Evolutionary conservation across 2,888 invertebrate genomes (phyloP), one percentile per base, ranked within the genome.

Genomic region (Heliconius charithonia): DNA sequence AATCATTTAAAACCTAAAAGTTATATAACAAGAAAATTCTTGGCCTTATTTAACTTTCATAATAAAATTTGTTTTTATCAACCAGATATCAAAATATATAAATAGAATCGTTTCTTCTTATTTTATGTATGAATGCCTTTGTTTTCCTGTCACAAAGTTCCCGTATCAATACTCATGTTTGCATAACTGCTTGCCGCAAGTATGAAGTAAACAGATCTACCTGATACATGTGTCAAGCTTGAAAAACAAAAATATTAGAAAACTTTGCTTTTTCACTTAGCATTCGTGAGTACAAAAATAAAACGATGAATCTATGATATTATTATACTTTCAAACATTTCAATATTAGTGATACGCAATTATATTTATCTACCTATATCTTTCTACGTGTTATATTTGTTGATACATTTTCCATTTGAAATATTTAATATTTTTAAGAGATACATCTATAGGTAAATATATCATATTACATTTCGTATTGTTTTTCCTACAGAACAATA

Each of bases 111-210:
- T 51, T 77, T 62, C 80, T 79, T 73, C 29, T 73, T 78, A 78
- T 77, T 79, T 71, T 81, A 82, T 75, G 56, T 80, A 78, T 74
- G 80, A 83, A 83, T 87, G 88, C 89, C 91, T 92, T 92, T 93
- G 93, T 93, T 93, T 93, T 91, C 91, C 90, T 90, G 88, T 89
- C 90, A 86, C 88, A 92, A 93, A 91, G 87, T 93, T 92, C 85
- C 87, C 87, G 87, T 91, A 93, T 92, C 91, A 89, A 91, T 92
- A 91, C 89, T 85, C 82, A 51, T 92, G 93, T 94, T 93, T 93
- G 93, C 93, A 93, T 93, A 93, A 93, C 89, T 91, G 89, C 92
- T 92, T 87, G 83, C 86, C 84, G 80, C 86, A 82, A 82, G 85
- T 85, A 83, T 84, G 88, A 86, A 87, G 92, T 90, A 92, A 92